Evolutionary conservation across 2,113 vertebrate genomes (phyloP).

Genomic region (Silurus meridionalis): DNA sequence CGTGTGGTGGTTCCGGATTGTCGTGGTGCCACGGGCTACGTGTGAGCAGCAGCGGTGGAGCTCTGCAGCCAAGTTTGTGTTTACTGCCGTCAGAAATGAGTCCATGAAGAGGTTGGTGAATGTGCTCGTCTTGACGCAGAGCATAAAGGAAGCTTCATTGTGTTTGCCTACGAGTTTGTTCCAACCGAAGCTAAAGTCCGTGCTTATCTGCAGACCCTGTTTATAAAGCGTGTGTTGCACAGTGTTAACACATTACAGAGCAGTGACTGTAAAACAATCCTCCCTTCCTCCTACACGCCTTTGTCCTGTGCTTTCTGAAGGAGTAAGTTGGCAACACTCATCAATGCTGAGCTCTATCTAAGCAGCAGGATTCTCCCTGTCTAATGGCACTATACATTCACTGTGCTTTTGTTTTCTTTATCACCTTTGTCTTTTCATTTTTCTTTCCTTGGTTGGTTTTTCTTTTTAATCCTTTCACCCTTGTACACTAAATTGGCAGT

Average conservation of each 20-base stretch:
- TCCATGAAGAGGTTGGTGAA: slow-evolving; percentile 16
- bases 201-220: not conserved
- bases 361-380: not conserved
- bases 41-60: slow-evolving; percentile 28
- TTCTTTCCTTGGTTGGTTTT: not conserved
- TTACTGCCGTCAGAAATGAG: slow-evolving; percentile 38
- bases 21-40: slow-evolving; percentile 46
- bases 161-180: not conserved
- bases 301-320: not conserved
- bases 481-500: not conserved
- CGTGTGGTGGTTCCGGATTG: slow-evolving; percentile 36
- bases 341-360: not conserved
- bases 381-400: not conserved
- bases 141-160: not conserved
- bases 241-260: not conserved
- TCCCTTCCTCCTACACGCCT: slow-evolving; percentile 1
- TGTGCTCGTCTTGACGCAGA: slow-evolving; percentile 18
- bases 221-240: not conserved
- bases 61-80: slow-evolving; percentile 3
- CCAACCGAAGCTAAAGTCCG: slow-evolving; percentile 51
- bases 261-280: not conserved
- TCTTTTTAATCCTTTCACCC: not conserved
- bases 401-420: no score
- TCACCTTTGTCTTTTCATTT: not conserved
- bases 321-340: not conserved